Evolutionary conservation across 2,113 vertebrate genomes (phyloP).

Genomic region (Stictonetta naevosa): DNA sequence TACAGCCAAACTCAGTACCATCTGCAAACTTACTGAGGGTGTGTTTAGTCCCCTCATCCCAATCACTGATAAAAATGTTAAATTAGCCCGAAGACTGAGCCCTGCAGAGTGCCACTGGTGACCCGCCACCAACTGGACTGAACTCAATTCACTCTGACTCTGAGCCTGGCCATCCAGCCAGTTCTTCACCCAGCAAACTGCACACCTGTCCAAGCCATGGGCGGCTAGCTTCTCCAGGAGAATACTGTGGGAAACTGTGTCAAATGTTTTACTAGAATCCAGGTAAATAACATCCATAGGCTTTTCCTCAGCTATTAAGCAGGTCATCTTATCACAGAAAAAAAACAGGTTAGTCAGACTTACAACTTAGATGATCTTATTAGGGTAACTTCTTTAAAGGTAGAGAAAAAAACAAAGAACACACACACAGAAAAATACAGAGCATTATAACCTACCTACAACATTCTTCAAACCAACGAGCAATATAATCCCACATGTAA

Average conservation of each 20-base stretch:
- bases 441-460: conserved; percentile 85
- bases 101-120: neutral
- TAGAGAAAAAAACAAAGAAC: neutral
- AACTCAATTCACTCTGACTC: neutral
- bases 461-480: conserved; percentile 98
- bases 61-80: neutral
- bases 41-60: neutral
- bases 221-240: neutral
- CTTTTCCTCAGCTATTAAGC: neutral
- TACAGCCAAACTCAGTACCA: neutral
- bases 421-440: neutral
- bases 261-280: neutral
- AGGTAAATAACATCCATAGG: neutral
- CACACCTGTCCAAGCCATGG: neutral
- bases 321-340: neutral
- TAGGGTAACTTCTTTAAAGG: neutral
- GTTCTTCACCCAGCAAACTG: neutral
- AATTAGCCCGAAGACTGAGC: neutral
- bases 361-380: neutral
- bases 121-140: neutral
- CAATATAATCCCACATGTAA: conserved; percentile 99
- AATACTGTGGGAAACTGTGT: neutral
- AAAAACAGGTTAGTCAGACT: neutral
- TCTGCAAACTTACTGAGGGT: too few species aligned
- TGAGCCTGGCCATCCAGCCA: neutral